phyloP scores from a whole-genome alignment of 2,797 vertebrate genomes.

The Poecilia gillii region DNA sequence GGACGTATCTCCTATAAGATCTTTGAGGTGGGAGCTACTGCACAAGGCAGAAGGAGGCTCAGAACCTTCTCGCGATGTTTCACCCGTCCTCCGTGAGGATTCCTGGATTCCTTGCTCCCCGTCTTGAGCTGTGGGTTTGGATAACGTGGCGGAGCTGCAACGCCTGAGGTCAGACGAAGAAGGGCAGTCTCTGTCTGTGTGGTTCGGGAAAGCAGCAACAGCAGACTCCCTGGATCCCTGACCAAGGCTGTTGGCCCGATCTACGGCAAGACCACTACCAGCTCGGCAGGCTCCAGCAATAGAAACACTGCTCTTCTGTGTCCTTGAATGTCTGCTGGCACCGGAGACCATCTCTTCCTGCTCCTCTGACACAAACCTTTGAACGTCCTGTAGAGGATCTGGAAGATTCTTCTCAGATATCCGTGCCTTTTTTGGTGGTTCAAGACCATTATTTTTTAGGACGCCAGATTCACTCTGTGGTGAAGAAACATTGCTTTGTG shows the following conservation, averaged over 20 bases:
- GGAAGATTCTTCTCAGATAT: constrained; percentile 39
- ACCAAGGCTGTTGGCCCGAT: constrained; percentile 57
- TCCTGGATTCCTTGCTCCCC: constrained; percentile 30
- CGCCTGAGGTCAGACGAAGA: constrained; percentile 59
- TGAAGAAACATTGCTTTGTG: constrained; percentile 22
- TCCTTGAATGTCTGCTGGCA: constrained; percentile 65
- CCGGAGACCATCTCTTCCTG: constrained; percentile 51
- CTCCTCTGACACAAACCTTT: constrained; percentile 53
- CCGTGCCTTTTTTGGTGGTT: constrained; percentile 58
- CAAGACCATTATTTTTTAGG: constrained; percentile 23
- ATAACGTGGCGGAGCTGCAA: constrained; percentile 33
- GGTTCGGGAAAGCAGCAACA: constrained; percentile 46
- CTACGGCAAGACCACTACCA: constrained; percentile 64
- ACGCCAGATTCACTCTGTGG: constrained; percentile 46
- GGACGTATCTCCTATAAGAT: constrained; percentile 93
- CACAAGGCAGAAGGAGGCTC: constrained; percentile 36
- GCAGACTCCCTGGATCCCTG: constrained; percentile 56
- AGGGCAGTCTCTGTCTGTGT: constrained; percentile 63
- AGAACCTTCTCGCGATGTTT: constrained; percentile 25
- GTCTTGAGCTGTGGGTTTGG: constrained; percentile 55
- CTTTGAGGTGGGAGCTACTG: constrained; percentile 71
- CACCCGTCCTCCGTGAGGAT: constrained; percentile 17
- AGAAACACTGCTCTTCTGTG: constrained; percentile 69
- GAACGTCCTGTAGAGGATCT: constrained; percentile 43
- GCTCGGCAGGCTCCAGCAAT: constrained; percentile 49